Evolutionary conservation across 2,888 invertebrate species (phyloP).

Genomic region (Pterobdella sp.): DNA sequence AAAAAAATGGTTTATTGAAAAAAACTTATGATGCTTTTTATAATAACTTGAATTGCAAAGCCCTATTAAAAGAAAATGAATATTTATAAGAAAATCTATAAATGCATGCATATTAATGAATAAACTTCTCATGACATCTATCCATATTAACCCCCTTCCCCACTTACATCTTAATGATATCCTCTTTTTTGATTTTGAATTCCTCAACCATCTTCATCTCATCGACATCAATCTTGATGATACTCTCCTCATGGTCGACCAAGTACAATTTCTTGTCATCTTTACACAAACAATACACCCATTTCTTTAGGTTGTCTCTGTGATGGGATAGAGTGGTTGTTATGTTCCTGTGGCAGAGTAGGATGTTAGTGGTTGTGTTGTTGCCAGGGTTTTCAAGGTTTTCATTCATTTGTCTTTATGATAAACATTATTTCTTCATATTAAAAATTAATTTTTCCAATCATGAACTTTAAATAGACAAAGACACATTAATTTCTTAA

Average conservation of each 20-base stretch:
- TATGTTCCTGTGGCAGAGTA: not conserved
- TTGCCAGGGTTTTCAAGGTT: not conserved
- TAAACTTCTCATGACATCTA: too few species aligned
- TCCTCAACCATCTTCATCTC: conserved; percentile 15
- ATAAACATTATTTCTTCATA: not conserved
- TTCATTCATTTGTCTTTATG: not conserved
- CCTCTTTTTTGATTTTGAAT: conserved; percentile 14
- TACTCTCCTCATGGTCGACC: not conserved
- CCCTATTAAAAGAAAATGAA: too few species aligned
- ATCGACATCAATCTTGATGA: not conserved
- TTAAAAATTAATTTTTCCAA: too few species aligned
- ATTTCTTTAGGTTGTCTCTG: not conserved
- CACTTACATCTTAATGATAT: conserved; percentile 22
- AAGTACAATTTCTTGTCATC: conserved; percentile 4
- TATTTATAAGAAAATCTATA: too few species aligned
- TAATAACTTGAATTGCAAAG: too few species aligned
- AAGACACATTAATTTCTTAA: too few species aligned
- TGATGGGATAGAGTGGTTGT: not conserved
- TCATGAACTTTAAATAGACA: too few species aligned
- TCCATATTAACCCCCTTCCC: not conserved
- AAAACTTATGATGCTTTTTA: too few species aligned
- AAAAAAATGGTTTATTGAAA: too few species aligned
- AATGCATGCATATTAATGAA: too few species aligned
- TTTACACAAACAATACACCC: not conserved
- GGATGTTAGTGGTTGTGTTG: not conserved